Evolutionary conservation across 2,888 invertebrate species (phyloP).

Genomic region (Troglohyphantes excavatus): DNA sequence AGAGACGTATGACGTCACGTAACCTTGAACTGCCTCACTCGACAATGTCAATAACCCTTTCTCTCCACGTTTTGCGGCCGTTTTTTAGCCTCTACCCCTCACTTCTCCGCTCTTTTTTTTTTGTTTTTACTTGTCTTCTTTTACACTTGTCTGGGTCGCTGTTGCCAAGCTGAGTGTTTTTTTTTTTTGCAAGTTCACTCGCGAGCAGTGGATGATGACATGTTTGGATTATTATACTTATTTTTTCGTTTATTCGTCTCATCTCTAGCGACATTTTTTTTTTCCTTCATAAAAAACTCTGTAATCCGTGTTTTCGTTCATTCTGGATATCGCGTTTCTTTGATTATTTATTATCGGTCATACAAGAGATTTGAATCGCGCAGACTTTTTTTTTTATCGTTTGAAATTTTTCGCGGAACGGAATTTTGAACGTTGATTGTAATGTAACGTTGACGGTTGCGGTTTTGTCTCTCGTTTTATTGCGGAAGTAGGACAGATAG

Average conservation of each 20-base stretch:
- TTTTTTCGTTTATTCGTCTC: not conserved
- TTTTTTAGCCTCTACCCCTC: conserved; percentile 50
- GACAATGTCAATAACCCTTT: conserved; percentile 78
- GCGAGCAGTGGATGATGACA: conserved; percentile 11
- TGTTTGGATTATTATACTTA: conserved; percentile 30
- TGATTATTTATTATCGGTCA: too few species aligned
- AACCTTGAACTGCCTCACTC: conserved; percentile 77
- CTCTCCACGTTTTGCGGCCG: conserved; percentile 61
- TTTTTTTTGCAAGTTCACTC: conserved; percentile 41
- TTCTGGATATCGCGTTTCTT: too few species aligned
- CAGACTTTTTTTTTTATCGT: too few species aligned
- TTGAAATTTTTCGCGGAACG: not conserved
- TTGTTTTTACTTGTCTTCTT: conserved; percentile 17
- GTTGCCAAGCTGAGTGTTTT: conserved; percentile 51
- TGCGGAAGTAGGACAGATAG: conserved; percentile 30
- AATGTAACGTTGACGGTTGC: too few species aligned
- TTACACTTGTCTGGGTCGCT: conserved; percentile 59
- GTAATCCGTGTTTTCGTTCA: too few species aligned
- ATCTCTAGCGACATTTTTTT: too few species aligned
- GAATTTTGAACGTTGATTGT: not conserved
- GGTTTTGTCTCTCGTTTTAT: not conserved
- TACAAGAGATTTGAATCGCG: too few species aligned
- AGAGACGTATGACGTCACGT: conserved; percentile 68
- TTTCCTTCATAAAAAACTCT: too few species aligned
- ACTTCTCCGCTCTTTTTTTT: conserved; percentile 6